These are phyloP conservation scores for Heterocephalus glaber DNA, from an alignment of 2,113 vertebrate genomes.

Conservation along the genomic window DNA sequence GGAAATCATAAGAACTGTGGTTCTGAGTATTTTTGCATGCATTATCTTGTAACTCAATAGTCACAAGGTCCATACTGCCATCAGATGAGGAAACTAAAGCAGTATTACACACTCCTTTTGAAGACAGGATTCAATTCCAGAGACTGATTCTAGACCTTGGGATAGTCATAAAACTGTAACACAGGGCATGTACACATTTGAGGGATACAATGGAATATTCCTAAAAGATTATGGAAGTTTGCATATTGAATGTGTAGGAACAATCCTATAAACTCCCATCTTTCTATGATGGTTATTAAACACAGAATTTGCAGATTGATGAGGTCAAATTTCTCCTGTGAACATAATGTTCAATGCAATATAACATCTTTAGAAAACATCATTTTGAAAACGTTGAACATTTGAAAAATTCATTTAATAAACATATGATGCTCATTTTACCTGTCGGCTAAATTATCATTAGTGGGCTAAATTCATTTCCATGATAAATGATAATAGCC, in stretches of 20 bases:
- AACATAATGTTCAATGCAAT: slow-evolving; percentile 52
- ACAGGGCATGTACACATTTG: background rate
- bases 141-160: background rate
- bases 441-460: slow-evolving; percentile 68
- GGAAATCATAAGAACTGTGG: background rate
- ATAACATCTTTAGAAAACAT: slow-evolving; percentile 60
- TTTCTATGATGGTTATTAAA: background rate
- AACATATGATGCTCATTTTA: slow-evolving; percentile 71
- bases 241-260: background rate
- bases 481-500: slow-evolving; percentile 77
- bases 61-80: background rate
- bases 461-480: slow-evolving; percentile 73
- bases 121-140: background rate
- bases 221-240: background rate
- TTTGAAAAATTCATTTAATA: slow-evolving; percentile 71
- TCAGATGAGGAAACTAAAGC: background rate
- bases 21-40: background rate
- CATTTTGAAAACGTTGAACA: slow-evolving; percentile 69
- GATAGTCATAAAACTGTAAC: background rate
- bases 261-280: background rate
- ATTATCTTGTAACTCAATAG: background rate
- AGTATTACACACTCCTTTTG: background rate
- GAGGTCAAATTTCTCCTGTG: slow-evolving; percentile 30
- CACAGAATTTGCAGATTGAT: background rate
- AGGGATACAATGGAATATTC: background rate